phyloP scores from a whole-genome alignment of 2,113 vertebrate genomes.

The Fukomys damarensis region DNA sequence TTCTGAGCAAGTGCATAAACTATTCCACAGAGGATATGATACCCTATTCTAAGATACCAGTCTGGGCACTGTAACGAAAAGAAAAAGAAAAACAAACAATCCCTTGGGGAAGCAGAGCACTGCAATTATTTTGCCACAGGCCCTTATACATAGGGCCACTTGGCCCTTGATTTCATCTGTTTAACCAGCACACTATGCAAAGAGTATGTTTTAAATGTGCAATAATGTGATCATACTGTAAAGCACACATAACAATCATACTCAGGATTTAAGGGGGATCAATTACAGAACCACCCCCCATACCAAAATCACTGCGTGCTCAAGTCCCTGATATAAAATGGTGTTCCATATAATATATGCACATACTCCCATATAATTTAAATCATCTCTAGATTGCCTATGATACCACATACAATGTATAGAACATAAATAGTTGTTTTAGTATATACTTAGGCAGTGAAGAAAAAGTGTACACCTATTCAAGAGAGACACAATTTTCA shows the following conservation, averaged over 20 bases:
- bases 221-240: neutral
- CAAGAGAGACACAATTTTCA: neutral
- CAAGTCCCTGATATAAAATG: neutral
- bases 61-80: neutral
- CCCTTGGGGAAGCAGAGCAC: neutral
- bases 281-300: fast-evolving
- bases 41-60: neutral
- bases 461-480: neutral
- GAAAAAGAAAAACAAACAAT: neutral
- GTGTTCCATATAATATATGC: neutral
- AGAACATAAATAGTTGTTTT: neutral
- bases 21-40: neutral
- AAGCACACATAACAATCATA: neutral
- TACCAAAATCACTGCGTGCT: neutral
- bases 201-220: neutral
- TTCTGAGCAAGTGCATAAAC: neutral
- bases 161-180: neutral
- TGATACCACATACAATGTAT: neutral
- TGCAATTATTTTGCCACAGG: neutral
- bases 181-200: neutral
- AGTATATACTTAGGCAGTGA: neutral
- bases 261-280: neutral
- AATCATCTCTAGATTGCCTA: neutral
- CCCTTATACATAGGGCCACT: neutral
- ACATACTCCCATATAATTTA: neutral